Conservation (phyloP, 23 tunicate species). For the Halocynthia aurantium region DNA sequence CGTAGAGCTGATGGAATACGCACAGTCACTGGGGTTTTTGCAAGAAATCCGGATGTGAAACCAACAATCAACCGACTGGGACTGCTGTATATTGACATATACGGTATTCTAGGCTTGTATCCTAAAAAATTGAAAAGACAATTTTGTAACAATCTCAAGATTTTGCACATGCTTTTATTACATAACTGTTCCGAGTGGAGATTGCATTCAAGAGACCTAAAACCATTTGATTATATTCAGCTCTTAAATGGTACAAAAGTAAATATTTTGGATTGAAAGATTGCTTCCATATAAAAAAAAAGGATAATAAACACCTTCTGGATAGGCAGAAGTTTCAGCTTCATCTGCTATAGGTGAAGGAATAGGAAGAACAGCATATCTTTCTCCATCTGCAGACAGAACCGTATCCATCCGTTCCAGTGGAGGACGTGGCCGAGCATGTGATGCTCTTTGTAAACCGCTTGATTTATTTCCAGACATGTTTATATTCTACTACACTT, state of each 20-base stretch:
- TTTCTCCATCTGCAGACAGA: conserved; percentile 54
- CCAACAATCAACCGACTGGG: conserved; percentile 70
- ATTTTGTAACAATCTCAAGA: too few relatives aligned
- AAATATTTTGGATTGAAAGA: too few relatives aligned
- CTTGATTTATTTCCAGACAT: too few relatives aligned
- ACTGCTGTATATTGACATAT: conserved; percentile 81
- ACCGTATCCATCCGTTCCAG: conserved; percentile 23
- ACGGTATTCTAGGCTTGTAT: conserved; percentile 56
- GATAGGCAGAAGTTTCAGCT: conserved; percentile 13
- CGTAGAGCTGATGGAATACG: conserved; percentile 28
- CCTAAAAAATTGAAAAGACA: conserved; percentile 23
- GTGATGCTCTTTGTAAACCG: too few relatives aligned
- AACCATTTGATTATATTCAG: too few relatives aligned
- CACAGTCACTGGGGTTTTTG: conserved; percentile 46
- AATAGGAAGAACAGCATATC: conserved; percentile 62
- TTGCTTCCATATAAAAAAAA: too few relatives aligned
- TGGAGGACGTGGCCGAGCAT: conserved; percentile 1
- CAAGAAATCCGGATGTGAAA: conserved; percentile 41
- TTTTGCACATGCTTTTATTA: too few relatives aligned
- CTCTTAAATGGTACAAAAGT: too few relatives aligned
- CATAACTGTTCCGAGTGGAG: too few relatives aligned
- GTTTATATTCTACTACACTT: too few relatives aligned
- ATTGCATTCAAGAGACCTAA: too few relatives aligned
- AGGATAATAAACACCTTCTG: background rate
- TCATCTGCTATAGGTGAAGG: conserved; percentile 63